Base-by-base conservation (phyloP, 2,797 vertebrate genomes). In the Prunella strophiata region DNA sequence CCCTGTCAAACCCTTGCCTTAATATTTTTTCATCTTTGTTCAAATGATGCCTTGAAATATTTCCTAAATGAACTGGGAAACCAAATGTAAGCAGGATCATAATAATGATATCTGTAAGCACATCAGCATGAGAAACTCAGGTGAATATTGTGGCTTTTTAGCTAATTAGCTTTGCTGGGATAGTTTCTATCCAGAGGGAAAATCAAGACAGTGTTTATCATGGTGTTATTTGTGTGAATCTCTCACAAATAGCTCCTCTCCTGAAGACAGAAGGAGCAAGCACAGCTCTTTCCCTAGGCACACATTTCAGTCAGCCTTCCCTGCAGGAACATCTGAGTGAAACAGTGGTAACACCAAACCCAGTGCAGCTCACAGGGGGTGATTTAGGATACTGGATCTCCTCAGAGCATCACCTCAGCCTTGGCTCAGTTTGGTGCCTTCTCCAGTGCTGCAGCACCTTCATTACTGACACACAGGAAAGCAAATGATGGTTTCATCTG, bases 231-330 rank as follows among this genome's bases (percentile, higher is more conserved):
- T 45, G 30, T 40, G 32, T 61, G 18, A 18, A 9, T 34, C 43
- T 79, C 52, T 76, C 43, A 40, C 10, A 23, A 70, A 40, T 6
- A 36, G 17, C 38, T 82, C 43, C 40, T 81, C 23, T 72, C 40
- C 55, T 40, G 25, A 47, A 17, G 10, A 38, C 45, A 71, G 43
- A 47, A 40, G 38, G 55, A 86, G 26, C 17, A 32, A 74, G 54
- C 22, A 20, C 9, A 27, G 23, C 38, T 71, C 63, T 62, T 63
- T 47, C 40, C n/a, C 48, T 32, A n/a, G 43, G 43, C 9, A 27
- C 43, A 42, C 0, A 0, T 40, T 65, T 1, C 1, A 3, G 29
- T 42, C 57, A 84, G 30, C 27, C n/a, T 54, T 81, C n/a, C 30
- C 51, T 16, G 7, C 17, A 45, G 62, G 34, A 61, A 36, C 7